These are phyloP conservation scores for Musca domestica DNA, from an alignment of 1,140 invertebrate species.

Conservation along the genomic window DNA sequence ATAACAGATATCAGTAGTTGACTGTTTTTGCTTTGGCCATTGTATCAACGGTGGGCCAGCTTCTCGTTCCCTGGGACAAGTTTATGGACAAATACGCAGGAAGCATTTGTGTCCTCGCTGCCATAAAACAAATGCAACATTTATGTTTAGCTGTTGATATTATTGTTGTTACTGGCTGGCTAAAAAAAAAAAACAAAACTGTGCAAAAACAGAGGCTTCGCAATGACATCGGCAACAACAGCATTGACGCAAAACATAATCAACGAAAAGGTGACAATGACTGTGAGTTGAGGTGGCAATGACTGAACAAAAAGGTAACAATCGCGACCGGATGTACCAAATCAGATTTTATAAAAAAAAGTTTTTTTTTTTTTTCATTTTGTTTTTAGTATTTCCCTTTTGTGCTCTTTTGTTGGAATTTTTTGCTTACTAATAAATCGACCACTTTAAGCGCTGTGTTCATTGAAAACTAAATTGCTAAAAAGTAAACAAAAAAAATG, in stretches of 20 bases:
- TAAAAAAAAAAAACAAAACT: too few relatives aligned
- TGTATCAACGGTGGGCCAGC: too few relatives aligned
- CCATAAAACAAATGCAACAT: slow-evolving; percentile 20
- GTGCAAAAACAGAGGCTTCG: too few relatives aligned
- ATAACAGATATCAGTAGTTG: too few relatives aligned
- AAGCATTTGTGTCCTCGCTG: slow-evolving; percentile 16
- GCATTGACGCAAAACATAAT: not conserved
- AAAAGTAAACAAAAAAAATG: too few relatives aligned
- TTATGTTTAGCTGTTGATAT: slow-evolving; percentile 2
- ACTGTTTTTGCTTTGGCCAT: too few relatives aligned
- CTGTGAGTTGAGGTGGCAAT: slow-evolving; percentile 4
- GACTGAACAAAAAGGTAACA: slow-evolving; percentile 2
- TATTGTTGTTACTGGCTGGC: not conserved
- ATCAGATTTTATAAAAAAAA: slow-evolving; percentile 12
- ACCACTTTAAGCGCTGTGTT: too few relatives aligned
- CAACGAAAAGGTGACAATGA: slow-evolving; percentile 13
- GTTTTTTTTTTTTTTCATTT: not conserved
- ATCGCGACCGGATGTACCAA: slow-evolving; percentile 21
- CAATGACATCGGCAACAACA: not conserved
- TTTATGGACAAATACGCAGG: slow-evolving; percentile 9
- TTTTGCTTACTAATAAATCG: too few relatives aligned
- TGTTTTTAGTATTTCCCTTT: not conserved
- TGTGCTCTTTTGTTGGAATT: not conserved
- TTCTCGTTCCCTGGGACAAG: too few relatives aligned
- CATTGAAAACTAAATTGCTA: too few relatives aligned